These are phyloP conservation scores for Cichlasoma orientale DNA, from an alignment of 2,797 vertebrate species.

Conservation along the genomic window DNA sequence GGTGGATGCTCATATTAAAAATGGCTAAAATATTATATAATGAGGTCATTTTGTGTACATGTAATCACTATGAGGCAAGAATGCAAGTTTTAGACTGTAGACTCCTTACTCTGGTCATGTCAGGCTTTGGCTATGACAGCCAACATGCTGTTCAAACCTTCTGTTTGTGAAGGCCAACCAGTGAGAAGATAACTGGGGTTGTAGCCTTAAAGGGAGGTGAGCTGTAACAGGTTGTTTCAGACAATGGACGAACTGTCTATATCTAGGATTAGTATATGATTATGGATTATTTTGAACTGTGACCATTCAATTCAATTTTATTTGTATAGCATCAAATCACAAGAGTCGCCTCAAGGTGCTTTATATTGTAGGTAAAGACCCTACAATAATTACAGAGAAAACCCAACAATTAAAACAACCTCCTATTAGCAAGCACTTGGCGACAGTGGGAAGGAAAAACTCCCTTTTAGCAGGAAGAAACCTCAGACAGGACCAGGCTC, in stretches of 20 bases:
- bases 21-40: background rate
- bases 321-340: too few relatives aligned
- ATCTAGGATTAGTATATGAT: background rate
- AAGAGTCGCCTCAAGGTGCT: too few relatives aligned
- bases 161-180: background rate
- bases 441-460: too few relatives aligned
- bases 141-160: background rate
- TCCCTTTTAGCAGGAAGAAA: too few relatives aligned
- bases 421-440: too few relatives aligned
- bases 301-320: too few relatives aligned
- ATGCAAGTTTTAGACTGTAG: background rate
- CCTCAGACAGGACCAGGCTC: too few relatives aligned
- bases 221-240: background rate
- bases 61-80: too few relatives aligned
- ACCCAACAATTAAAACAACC: too few relatives aligned
- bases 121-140: background rate
- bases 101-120: background rate
- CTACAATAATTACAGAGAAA: too few relatives aligned
- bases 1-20: background rate
- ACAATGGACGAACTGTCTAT: background rate
- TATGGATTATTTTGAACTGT: background rate
- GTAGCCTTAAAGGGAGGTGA: background rate
- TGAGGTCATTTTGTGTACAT: background rate
- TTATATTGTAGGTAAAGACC: too few relatives aligned
- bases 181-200: background rate